Base-by-base conservation (phyloP, 2,888 invertebrate genomes). In the Nemurella pictetii region DNA sequence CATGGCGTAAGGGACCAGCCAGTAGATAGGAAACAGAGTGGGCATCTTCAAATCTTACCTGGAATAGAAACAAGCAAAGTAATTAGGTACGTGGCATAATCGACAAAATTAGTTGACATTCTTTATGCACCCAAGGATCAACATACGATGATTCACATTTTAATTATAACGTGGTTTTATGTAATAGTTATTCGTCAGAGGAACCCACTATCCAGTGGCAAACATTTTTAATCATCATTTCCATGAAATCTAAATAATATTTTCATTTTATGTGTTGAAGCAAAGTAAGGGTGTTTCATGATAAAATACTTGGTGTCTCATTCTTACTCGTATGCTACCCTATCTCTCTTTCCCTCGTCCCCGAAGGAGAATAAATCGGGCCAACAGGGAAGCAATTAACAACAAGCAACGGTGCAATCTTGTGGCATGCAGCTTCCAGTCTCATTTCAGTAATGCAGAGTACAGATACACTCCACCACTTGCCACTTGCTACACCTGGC, bases 341-440 rank as follows among this genome's bases (percentile, higher is more conserved):
- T 55, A 80, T 55, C 36, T 36, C 32, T 27, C 84, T 80, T 30
- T 84, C 83, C 36, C 82, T 85, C 75, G 84, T 85, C 85, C 85
- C 85, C 83, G 85, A 85, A 85, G 85, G 85, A 85, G 84, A 85
- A 85, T 85, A 85, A 85, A 85, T 85, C 85, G 84, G 85, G 80
- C 83, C 75, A 32, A 36, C 32, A 72, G 82, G 82, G 83, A 83
- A 78, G 83, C 85, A 85, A 85, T 85, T 85, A 85, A 85, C 85
- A 85, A 83, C 73, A 72, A 74, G 36, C 84, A 83, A 81, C 36
- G 84, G 77, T 84, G 81, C 85, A 84, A 85, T 85, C 80, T 85
- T 85, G 85, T n/a, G 85, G 85, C 26, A 15, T 81, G 85, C 83
- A 83, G 77, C 73, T 29, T 30, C 72, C 12, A 29, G 85, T 32